Evolutionary conservation across 2,797 vertebrate species (phyloP), one percentile per base, ranked within the genome.

Genomic region (Jordanella pulchra): DNA sequence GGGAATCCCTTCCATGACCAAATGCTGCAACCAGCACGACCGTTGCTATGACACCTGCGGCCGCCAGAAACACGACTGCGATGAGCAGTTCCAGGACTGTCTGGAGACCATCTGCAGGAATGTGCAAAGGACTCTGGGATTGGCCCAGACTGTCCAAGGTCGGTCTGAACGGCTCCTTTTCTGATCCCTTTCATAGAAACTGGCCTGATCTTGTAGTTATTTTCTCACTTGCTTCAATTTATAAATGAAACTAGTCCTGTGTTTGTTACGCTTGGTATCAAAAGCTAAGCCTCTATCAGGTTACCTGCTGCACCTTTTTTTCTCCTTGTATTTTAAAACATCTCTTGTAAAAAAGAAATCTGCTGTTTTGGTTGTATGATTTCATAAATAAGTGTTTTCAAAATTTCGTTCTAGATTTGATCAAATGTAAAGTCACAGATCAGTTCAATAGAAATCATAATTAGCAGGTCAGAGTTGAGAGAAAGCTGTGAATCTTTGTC

Each of bases 1-100:
- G 0, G 97, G 98, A 39, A 98, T 99, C 88, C 98, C 98, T 0
- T 97, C 96, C 14, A 97, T 99, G 96, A 99, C 97, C 3, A 97
- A 93, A 86, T 99, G 98, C 87, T 99, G 98, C 87, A 99, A 99
- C 91, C 95, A 95, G 23, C 98, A 99, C 0, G 98, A 99, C 87
- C 93, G 96, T 77, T 99, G 98, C 91, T 99, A 99, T 0, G 97
- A 99, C 86, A 96, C 96, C 32, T 99, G 98, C 11, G 96, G 96
- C 18, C 91, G 81, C 3, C 91, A 95, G 86, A 99, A 99, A 87
- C 95, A 93, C 0, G 97, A 97, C 66, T 99, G 98, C 11, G 98
- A 99, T 0, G 93, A 96, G 69, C 87, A 95, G 82, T 99, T 99
- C 88, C 97, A 98, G 79, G 90, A 87, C 21, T 99, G 98, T 77